A percentile compares a stretch with the other conserved stretches of the same genome.
Conservation (phyloP, 2,888 invertebrate genomes). For the Tenthredo distinguenda region DNA sequence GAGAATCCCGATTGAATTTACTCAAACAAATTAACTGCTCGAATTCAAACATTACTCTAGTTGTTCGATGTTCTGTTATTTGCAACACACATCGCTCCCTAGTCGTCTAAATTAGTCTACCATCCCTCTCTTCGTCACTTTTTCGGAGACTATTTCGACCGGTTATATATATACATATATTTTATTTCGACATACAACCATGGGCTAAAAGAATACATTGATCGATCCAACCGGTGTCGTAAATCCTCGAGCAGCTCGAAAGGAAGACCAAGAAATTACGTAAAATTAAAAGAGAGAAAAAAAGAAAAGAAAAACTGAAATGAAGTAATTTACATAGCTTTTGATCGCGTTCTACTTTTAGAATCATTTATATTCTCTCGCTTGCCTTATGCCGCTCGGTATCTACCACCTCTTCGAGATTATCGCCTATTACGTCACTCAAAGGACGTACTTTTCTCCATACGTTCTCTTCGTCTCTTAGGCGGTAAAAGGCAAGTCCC, state of each 20-base stretch:
- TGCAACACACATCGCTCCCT: background rate
- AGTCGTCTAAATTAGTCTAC: background rate
- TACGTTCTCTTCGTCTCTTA: background rate
- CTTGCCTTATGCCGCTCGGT: background rate
- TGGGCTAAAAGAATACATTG: background rate
- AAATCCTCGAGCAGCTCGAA: slow-evolving; percentile 1
- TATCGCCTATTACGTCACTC: slow-evolving; percentile 24
- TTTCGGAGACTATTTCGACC: background rate
- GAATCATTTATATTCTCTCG: slow-evolving; percentile 53
- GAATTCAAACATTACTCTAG: slow-evolving; percentile 7
- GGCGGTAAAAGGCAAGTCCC: slow-evolving; percentile 27
- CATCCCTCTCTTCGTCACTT: background rate
- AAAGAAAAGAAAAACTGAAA: slow-evolving; percentile 35
- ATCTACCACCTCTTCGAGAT: background rate
- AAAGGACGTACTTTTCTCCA: slow-evolving; percentile 14
- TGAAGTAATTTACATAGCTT: slow-evolving; percentile 53
- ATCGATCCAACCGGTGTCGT: background rate
- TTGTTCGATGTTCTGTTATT: slow-evolving; percentile 14
- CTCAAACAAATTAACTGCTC: slow-evolving; percentile 32
- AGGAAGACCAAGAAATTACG: background rate
- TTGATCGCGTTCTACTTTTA: slow-evolving; percentile 51
- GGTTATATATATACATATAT: background rate
- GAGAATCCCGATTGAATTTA: slow-evolving; percentile 23
- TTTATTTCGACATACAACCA: background rate
- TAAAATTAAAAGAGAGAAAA: slow-evolving; percentile 38